A percentile compares a stretch with the other conserved stretches of the same genome.
Evolutionary conservation across 2,113 vertebrate species (phyloP).

Genomic region (Clarias gariepinus): DNA sequence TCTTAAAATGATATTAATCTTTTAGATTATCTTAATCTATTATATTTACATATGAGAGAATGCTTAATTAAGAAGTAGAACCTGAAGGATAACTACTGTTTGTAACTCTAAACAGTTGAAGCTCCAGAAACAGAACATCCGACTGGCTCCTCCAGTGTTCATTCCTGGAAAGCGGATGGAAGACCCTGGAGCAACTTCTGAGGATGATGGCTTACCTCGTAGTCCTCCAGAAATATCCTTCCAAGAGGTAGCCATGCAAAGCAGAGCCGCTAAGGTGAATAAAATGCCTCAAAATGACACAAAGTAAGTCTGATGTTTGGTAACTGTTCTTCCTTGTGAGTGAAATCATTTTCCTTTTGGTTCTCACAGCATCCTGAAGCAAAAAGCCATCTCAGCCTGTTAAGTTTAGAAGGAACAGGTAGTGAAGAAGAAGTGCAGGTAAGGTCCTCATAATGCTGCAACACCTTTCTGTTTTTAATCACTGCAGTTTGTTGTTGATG

Average conservation of each 20-base stretch:
- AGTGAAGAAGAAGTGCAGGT: slow-evolving; percentile 78
- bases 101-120: slow-evolving; percentile 69
- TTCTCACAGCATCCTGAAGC: slow-evolving; percentile 65
- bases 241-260: slow-evolving; percentile 66
- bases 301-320: not conserved
- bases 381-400: slow-evolving; percentile 68
- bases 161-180: slow-evolving; percentile 72
- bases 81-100: not conserved
- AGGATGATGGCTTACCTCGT: slow-evolving; percentile 85
- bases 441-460: slow-evolving; percentile 21
- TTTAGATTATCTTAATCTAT: too few relatives aligned
- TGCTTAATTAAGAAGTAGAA: not conserved
- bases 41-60: too few relatives aligned
- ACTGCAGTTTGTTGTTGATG: not conserved
- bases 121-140: slow-evolving; percentile 80
- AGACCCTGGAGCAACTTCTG: slow-evolving; percentile 82
- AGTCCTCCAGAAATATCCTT: slow-evolving; percentile 82
- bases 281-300: not conserved
- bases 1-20: too few relatives aligned
- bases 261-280: slow-evolving; percentile 65
- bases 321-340: not conserved
- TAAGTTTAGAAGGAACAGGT: slow-evolving; percentile 73
- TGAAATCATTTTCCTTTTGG: slow-evolving; percentile 56
- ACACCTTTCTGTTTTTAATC: not conserved
- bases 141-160: slow-evolving; percentile 70